These are phyloP conservation scores for Orthonychiurus folsomi DNA, from an alignment of 2,888 invertebrate species.

Conservation along the genomic window DNA sequence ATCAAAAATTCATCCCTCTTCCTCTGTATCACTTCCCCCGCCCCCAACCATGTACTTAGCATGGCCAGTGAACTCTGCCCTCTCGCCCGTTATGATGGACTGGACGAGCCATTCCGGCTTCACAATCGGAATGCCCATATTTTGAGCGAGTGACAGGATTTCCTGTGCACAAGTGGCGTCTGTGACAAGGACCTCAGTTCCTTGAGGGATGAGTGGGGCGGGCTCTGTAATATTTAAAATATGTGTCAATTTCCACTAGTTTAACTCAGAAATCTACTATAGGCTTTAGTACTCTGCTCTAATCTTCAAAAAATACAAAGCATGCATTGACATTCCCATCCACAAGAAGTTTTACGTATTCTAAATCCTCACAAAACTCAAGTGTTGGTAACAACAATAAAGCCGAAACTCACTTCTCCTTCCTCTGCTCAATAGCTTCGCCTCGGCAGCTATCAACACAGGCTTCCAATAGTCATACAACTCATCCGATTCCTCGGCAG, in stretches of 20 bases:
- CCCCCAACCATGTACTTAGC: slow-evolving; percentile 13
- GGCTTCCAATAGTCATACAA: slow-evolving; percentile 39
- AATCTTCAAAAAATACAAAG: too few relatives aligned
- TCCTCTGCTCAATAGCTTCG: slow-evolving; percentile 24
- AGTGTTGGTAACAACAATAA: too few relatives aligned
- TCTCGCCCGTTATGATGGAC: slow-evolving; percentile 23
- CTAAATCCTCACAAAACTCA: too few relatives aligned
- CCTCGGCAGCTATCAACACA: slow-evolving; percentile 35
- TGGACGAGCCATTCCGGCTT: slow-evolving; percentile 40
- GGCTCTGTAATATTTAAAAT: too few relatives aligned
- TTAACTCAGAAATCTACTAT: neutral
- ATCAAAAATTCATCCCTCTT: too few relatives aligned
- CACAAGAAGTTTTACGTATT: too few relatives aligned
- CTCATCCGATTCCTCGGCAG: slow-evolving; percentile 34
- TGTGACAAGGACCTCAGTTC: slow-evolving; percentile 33
- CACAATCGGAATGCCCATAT: slow-evolving; percentile 28
- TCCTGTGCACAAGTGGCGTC: slow-evolving; percentile 27
- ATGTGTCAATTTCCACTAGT: neutral
- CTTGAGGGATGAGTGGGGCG: slow-evolving; percentile 21
- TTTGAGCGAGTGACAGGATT: slow-evolving; percentile 20
- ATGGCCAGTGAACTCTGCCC: slow-evolving; percentile 14
- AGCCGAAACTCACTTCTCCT: neutral
- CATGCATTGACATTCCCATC: too few relatives aligned
- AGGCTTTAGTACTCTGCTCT: neutral
- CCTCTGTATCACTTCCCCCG: neutral